Percentiles rank a stretch among this genome's conserved stretches.
Conservation (phyloP, 1,140 invertebrate species). For the Cotesia vestalis region DNA sequence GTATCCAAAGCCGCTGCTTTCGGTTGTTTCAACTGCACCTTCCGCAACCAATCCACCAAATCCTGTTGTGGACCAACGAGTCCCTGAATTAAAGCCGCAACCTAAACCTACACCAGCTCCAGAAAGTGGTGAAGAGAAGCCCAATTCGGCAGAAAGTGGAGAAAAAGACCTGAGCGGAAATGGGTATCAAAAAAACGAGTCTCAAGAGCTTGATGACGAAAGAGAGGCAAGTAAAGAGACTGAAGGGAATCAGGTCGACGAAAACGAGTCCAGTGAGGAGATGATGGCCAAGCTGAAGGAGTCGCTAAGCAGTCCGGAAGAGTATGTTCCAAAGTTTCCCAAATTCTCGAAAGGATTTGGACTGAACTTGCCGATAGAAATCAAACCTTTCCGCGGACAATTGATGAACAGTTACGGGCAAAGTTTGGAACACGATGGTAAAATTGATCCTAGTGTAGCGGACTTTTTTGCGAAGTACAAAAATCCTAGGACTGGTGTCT, state of each 20-base stretch:
- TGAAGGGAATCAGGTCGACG: background rate
- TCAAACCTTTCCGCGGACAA: constrained; percentile 28
- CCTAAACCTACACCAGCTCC: no score
- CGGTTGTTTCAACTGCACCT: constrained; percentile 1
- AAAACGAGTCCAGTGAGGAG: background rate
- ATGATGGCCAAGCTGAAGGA: constrained; percentile 19
- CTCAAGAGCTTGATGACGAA: constrained; percentile 2
- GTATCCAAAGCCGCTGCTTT: constrained; percentile 31
- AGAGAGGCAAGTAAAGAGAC: background rate
- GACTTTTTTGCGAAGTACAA: constrained; percentile 51
- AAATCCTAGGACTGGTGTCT: constrained; percentile 43
- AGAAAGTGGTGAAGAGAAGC: constrained; percentile 37
- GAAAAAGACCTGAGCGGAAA: constrained; percentile 9
- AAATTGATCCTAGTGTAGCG: constrained; percentile 49
- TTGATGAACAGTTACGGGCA: constrained; percentile 50
- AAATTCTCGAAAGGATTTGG: constrained; percentile 9
- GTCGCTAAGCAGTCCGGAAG: constrained; percentile 1
- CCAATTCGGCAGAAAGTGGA: constrained; percentile 31
- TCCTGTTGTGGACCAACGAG: no score
- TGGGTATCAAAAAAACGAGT: constrained; percentile 17
- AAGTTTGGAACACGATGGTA: constrained; percentile 43
- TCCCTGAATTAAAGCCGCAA: no score
- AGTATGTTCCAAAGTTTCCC: background rate
- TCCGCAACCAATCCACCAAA: background rate
- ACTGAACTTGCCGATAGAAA: constrained; percentile 35